Percentiles rank a stretch among this genome's conserved stretches.
phyloP scores from a whole-genome alignment of 1,140 invertebrate genomes.

The Aleiodes sp. region DNA sequence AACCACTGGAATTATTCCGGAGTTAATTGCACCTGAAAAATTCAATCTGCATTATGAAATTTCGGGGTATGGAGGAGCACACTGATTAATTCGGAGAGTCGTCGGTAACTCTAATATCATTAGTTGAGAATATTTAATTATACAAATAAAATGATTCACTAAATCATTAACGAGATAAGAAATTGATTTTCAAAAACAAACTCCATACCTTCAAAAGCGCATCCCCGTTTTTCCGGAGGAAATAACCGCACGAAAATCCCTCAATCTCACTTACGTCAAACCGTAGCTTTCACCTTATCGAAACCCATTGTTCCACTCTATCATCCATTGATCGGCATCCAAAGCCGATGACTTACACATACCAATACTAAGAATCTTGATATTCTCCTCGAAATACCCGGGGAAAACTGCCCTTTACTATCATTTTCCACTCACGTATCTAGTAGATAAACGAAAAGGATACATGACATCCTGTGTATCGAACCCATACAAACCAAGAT shows the following conservation, averaged over 20 bases:
- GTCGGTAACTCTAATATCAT: too few relatives aligned
- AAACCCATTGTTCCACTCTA: not conserved
- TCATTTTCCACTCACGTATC: slow-evolving; percentile 14
- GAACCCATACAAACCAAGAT: not conserved
- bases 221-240: too few relatives aligned
- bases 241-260: too few relatives aligned
- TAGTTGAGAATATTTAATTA: too few relatives aligned
- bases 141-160: too few relatives aligned
- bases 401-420: not conserved
- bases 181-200: too few relatives aligned
- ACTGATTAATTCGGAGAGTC: too few relatives aligned
- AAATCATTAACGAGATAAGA: too few relatives aligned
- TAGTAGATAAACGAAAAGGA: not conserved
- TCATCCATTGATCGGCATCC: not conserved
- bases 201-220: too few relatives aligned
- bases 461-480: not conserved
- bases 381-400: not conserved
- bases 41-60: not conserved
- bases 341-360: not conserved
- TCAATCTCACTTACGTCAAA: not conserved
- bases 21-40: slow-evolving; percentile 2
- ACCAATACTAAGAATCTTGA: not conserved
- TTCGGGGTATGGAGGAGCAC: too few relatives aligned
- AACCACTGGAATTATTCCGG: not conserved
- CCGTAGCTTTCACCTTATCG: not conserved